phyloP scores from a whole-genome alignment of 2,113 vertebrate genomes.

The Dasyurus viverrinus region DNA sequence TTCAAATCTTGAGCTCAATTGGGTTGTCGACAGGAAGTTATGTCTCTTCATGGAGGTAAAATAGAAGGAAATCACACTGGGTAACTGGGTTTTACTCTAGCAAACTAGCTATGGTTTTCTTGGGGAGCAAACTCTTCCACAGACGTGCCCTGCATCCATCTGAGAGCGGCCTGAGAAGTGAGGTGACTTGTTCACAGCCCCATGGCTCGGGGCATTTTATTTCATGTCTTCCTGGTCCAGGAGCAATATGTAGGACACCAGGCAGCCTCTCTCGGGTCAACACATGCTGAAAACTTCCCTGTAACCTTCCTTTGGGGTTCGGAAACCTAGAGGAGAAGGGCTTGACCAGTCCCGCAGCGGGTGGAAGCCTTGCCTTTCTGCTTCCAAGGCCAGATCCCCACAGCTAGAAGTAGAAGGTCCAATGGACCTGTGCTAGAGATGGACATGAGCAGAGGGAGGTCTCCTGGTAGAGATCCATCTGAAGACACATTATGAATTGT shows the following conservation, averaged over 20 bases:
- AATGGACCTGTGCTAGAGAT: background rate
- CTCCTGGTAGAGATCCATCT: slow-evolving; percentile 19
- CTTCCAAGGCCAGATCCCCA: background rate
- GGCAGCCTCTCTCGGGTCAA: background rate
- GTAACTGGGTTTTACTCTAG: background rate
- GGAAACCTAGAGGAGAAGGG: background rate
- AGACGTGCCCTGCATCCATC: background rate
- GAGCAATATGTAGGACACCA: too few species aligned
- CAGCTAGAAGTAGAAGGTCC: background rate
- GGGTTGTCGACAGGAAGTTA: slow-evolving; percentile 25
- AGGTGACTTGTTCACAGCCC: background rate
- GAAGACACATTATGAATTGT: slow-evolving; percentile 33
- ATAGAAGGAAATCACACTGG: background rate
- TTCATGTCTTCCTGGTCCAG: background rate
- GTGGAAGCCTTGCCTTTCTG: background rate
- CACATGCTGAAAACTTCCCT: background rate
- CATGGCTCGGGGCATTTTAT: background rate
- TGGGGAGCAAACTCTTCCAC: background rate
- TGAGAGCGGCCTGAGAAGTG: background rate
- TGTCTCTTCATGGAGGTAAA: background rate
- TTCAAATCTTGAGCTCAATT: slow-evolving; percentile 19
- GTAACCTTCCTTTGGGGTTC: background rate
- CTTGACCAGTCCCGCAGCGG: background rate
- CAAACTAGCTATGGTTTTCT: background rate
- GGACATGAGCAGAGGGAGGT: background rate